Percentiles rank a stretch among this genome's conserved stretches.
These are phyloP conservation scores for Stratiomys singularior DNA, from an alignment of 2,888 invertebrate genomes.

Conservation along the genomic window DNA sequence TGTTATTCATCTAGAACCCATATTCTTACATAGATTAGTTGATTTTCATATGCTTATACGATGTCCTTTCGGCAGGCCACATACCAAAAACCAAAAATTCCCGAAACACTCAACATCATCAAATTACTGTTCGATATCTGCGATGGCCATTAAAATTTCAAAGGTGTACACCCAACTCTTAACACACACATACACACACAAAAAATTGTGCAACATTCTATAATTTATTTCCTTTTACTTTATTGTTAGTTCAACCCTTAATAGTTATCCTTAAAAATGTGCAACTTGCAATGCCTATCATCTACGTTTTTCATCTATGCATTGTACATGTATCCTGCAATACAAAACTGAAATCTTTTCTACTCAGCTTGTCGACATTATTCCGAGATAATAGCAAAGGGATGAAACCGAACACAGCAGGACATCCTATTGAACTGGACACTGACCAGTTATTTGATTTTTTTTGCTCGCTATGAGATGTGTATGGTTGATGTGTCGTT, in stretches of 20 bases:
- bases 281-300: constrained; percentile 43
- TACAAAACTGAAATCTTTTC: constrained; percentile 25
- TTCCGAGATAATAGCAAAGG: constrained; percentile 43
- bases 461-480: constrained; percentile 4
- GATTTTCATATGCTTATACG: no score
- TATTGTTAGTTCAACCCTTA: constrained; percentile 39
- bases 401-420: constrained; percentile 38
- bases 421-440: constrained; percentile 39
- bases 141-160: no score
- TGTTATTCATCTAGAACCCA: no score
- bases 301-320: constrained; percentile 25
- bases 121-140: no score
- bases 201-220: constrained; percentile 46
- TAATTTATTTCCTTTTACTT: constrained; percentile 35
- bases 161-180: no score
- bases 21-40: no score
- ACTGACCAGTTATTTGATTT: constrained; percentile 42
- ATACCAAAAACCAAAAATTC: no score
- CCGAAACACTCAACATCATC: no score
- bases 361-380: constrained; percentile 6
- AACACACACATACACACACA: no score
- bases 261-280: constrained; percentile 36
- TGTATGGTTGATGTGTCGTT: constrained; percentile 26
- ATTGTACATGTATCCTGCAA: no score
- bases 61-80: no score